These are phyloP conservation scores for Chaetodon auriga DNA, from an alignment of 2,113 vertebrate species.

Conservation along the genomic window DNA sequence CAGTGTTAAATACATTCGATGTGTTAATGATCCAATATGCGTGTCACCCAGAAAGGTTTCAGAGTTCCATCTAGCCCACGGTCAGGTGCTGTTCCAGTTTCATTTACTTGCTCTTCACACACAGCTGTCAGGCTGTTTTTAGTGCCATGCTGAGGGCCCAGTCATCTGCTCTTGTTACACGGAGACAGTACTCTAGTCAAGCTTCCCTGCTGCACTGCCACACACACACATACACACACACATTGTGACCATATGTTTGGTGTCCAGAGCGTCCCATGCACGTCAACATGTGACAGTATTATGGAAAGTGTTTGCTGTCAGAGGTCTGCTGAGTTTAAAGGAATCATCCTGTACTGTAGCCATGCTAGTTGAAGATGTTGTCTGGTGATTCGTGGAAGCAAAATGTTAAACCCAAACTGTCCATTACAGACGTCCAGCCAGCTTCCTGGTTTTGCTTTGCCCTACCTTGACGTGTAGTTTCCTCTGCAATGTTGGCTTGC, in stretches of 20 bases:
- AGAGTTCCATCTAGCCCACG: slow-evolving; percentile 5
- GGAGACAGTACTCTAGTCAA: slow-evolving; percentile 39
- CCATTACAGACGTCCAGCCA: not conserved
- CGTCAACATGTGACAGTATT: slow-evolving; percentile 43
- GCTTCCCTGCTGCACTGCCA: slow-evolving; percentile 3
- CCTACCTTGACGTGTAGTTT: not conserved
- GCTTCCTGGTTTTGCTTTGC: slow-evolving; percentile 19
- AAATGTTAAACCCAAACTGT: not conserved
- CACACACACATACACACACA: slow-evolving; percentile 15
- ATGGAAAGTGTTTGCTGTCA: slow-evolving; percentile 39
- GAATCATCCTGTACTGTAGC: slow-evolving; percentile 4
- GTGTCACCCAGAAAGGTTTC: slow-evolving; percentile 30
- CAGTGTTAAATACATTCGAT: not conserved
- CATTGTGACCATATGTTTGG: slow-evolving; percentile 48
- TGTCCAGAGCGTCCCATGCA: slow-evolving; percentile 36
- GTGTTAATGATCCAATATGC: slow-evolving; percentile 6
- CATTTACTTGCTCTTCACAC: slow-evolving; percentile 43
- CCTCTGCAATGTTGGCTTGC: not conserved
- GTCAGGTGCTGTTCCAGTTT: slow-evolving; percentile 62
- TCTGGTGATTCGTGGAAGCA: not conserved
- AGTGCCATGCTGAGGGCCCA: slow-evolving; percentile 70
- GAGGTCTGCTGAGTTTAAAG: slow-evolving; percentile 9
- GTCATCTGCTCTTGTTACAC: slow-evolving; percentile 77
- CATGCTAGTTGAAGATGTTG: not conserved
- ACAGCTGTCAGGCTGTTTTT: slow-evolving; percentile 79